Base-by-base conservation (phyloP, 2,113 vertebrate genomes). In the Prunella fulvescens region DNA sequence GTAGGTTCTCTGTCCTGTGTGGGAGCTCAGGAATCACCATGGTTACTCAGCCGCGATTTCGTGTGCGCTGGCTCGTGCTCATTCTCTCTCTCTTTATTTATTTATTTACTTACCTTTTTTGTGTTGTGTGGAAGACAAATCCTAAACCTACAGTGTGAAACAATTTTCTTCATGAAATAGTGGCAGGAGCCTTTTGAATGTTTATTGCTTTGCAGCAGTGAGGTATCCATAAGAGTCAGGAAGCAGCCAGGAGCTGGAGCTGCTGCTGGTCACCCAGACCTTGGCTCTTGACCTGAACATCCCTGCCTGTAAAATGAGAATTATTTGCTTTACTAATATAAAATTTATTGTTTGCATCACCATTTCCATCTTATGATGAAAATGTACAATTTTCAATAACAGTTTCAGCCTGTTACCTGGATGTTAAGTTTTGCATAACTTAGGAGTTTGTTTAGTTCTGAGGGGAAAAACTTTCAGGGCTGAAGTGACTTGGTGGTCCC, bases 11-110 rank as follows among this genome's bases (percentile, higher is more conserved):
- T 62, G 83, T 92, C 65, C 79, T 94, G 67, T 74, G n/a, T 37
- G 39, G 5, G 39, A 92, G 84, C 86, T 90, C 79, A 92, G 44
- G 79, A 88, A 96, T 94, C 86, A 86, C 95, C 95, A 96, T 96
- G 95, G 90, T 96, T 97, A 96, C 95, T 95, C 81, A 92, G 56
- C 81, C 4, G 0, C 14, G 84, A 31, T 90, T 87, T 78, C 47
- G 15, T 0, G 2, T 58, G 47, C 1, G 4, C 6, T 51, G 40
- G 73, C 62, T 64, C 2, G 1, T 51, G 44, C 51, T 71, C 2
- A 0, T 16, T 3, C 37, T 11, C 53, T 64, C 9, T 74, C 6
- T 72, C 5, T n/a, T 25, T 67, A 42, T 56, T 37, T 62, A 29
- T 58, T 85, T 71, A 51, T n/a, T 35, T 74, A 28, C 33, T n/a